These are phyloP conservation scores for Falcunculus frontatus DNA, from an alignment of 2,113 vertebrate species.

Conservation along the genomic window DNA sequence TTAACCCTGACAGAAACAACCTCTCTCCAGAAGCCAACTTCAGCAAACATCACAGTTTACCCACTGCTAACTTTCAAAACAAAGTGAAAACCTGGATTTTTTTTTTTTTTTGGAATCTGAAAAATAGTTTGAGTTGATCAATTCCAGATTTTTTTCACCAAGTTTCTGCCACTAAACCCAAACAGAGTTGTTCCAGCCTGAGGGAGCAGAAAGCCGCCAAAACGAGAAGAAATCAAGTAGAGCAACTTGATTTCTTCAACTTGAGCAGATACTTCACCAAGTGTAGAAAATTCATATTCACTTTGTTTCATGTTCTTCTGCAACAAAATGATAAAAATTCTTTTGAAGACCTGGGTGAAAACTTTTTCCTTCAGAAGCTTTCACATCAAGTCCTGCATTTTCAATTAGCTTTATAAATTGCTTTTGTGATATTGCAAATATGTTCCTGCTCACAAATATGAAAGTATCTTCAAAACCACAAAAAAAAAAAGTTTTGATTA, in stretches of 20 bases:
- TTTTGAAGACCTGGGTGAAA: neutral
- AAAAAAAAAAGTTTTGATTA: neutral
- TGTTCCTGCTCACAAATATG: accelerated
- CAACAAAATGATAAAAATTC: neutral
- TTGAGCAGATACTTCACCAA: constrained; percentile 33
- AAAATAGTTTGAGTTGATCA: neutral
- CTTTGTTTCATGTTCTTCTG: constrained; percentile 1
- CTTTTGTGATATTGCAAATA: neutral
- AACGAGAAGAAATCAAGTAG: constrained; percentile 41
- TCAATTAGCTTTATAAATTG: neutral
- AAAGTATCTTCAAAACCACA: neutral
- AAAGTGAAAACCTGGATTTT: neutral
- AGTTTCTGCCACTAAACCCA: neutral
- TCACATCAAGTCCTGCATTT: neutral
- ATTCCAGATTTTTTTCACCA: neutral
- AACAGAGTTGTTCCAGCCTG: constrained; percentile 18
- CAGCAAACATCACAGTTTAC: neutral
- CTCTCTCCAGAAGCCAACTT: neutral
- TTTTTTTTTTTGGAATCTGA: neutral
- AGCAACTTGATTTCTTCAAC: constrained; percentile 30
- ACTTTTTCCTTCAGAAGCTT: neutral
- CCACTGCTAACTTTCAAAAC: neutral
- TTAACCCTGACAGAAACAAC: neutral
- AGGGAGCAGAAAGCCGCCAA: neutral
- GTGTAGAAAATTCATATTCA: constrained; percentile 17